Evolutionary conservation across 2,113 vertebrate genomes (phyloP).

Genomic region (Nansenia antarctica): DNA sequence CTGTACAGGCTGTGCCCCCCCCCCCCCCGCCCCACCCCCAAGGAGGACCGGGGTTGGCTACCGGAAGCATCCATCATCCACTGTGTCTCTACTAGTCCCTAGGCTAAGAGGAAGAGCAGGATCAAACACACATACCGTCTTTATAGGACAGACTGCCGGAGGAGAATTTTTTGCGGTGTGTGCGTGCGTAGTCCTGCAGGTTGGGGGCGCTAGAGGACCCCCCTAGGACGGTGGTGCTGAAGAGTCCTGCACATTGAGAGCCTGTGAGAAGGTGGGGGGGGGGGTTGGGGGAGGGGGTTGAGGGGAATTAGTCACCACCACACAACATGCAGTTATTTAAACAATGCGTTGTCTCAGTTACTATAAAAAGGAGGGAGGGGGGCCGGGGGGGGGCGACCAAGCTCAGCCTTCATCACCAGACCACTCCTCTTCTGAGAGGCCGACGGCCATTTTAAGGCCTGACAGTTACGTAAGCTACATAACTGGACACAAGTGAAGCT

Average conservation of each 20-base stretch:
- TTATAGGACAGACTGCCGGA: constrained; percentile 93
- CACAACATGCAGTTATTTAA: constrained; percentile 76
- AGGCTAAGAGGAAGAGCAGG: constrained; percentile 24
- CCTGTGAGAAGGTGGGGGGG: constrained; percentile 86
- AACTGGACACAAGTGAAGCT: too few relatives aligned
- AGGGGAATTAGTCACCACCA: constrained; percentile 80
- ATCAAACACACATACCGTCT: constrained; percentile 89
- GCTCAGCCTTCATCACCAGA: too few relatives aligned
- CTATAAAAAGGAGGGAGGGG: constrained; percentile 12
- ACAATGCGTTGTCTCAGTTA: constrained; percentile 34
- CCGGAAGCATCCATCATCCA: neutral
- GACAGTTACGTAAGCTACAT: too few relatives aligned
- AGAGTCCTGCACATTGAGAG: constrained; percentile 97
- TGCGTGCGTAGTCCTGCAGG: constrained; percentile 99
- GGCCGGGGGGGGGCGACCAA: too few relatives aligned
- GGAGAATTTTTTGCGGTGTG: constrained; percentile 97
- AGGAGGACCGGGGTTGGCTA: neutral
- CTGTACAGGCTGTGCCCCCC: neutral
- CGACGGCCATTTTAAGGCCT: too few relatives aligned
- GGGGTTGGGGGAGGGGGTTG: constrained; percentile 47
- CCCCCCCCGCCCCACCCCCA: neutral
- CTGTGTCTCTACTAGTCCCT: constrained; percentile 33
- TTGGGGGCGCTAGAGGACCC: constrained; percentile 99
- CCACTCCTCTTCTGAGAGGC: too few relatives aligned
- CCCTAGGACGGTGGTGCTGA: constrained; percentile 99